A percentile compares a stretch with the other conserved stretches of the same genome.
Conservation (phyloP, 2,113 vertebrate genomes). For the Aramus guarauna region DNA sequence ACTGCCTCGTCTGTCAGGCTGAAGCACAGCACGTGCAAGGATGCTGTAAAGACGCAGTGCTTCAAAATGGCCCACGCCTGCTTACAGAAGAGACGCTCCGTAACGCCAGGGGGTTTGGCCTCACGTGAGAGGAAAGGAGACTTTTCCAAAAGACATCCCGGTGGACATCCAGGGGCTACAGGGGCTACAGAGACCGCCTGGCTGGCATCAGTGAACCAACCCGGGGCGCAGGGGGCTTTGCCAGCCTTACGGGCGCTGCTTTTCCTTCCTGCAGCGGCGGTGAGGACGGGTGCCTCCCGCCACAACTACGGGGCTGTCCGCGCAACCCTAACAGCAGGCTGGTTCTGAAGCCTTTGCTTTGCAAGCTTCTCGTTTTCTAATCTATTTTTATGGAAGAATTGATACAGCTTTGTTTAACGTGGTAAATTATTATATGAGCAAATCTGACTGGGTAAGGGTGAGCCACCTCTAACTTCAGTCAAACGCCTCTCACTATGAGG, state of each 20-base stretch:
- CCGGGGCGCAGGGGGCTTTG: not conserved
- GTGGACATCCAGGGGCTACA: too few relatives aligned
- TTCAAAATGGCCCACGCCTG: not conserved
- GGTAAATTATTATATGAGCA: not conserved
- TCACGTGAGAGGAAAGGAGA: not conserved
- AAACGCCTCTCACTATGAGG: too few relatives aligned
- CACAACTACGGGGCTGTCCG: not conserved
- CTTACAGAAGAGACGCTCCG: not conserved
- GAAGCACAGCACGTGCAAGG: not conserved
- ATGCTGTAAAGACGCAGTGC: not conserved
- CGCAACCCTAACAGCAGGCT: fast-evolving
- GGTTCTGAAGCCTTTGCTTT: not conserved
- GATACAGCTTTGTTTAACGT: not conserved
- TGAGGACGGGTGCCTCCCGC: not conserved
- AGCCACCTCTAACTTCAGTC: not conserved
- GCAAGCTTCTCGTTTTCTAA: not conserved
- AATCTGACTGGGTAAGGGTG: not conserved
- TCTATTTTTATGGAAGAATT: not conserved
- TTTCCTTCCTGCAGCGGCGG: not conserved
- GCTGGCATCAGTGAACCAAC: not conserved
- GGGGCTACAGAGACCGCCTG: not conserved
- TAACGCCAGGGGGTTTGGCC: not conserved
- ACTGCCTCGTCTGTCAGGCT: not conserved
- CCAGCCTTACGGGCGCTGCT: too few relatives aligned
- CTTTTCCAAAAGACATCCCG: not conserved